Percentiles rank a stretch among this genome's conserved stretches.
Conservation (phyloP, 2,113 vertebrate species). For the Redunca redunca region DNA sequence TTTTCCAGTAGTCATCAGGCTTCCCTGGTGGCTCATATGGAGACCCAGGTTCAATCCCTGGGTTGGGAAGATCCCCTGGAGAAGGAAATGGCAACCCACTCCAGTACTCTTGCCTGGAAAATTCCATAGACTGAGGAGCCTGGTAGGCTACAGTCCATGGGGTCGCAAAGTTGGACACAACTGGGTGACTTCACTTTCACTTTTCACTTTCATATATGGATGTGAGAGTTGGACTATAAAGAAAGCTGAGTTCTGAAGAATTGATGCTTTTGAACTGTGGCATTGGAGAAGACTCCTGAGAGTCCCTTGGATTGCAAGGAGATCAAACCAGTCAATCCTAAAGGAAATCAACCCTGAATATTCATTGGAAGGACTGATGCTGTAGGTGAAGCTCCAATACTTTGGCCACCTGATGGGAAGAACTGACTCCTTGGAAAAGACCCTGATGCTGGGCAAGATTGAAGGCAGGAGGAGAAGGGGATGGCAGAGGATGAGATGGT, state of each 20-base stretch:
- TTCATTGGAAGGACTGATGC: neutral
- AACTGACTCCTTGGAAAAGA: neutral
- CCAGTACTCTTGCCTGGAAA: too few species aligned
- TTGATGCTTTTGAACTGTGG: neutral
- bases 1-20: neutral
- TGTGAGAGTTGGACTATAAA: neutral
- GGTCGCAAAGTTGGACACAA: fast-evolving
- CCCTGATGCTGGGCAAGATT: neutral
- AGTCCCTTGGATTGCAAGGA: neutral
- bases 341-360: neutral
- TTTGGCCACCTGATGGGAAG: neutral
- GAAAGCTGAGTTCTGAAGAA: neutral
- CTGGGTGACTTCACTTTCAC: too few species aligned
- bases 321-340: neutral
- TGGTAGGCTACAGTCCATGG: too few species aligned
- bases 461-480: neutral
- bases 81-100: too few species aligned
- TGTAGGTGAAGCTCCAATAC: neutral
- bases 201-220: neutral
- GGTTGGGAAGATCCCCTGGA: too few species aligned
- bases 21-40: too few species aligned
- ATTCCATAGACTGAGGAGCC: too few species aligned
- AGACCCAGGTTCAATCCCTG: too few species aligned
- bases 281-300: neutral
- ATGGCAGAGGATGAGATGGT: neutral